These are phyloP conservation scores for Xylocopa sonorina DNA, from an alignment of 1,140 invertebrate genomes.

Conservation along the genomic window DNA sequence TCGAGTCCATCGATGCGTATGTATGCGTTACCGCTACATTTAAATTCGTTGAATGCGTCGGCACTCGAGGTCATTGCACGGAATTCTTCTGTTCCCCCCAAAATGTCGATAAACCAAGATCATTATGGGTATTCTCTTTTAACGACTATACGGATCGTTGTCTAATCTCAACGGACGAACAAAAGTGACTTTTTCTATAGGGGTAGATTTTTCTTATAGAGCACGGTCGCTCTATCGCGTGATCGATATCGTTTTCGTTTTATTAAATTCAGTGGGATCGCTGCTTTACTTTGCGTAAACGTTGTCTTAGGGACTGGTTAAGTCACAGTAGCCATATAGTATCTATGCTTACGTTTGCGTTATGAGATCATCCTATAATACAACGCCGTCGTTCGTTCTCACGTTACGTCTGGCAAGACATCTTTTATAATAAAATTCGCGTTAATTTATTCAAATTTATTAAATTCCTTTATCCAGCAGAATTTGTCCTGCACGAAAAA, in stretches of 20 bases:
- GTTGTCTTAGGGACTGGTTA: conserved; percentile 51
- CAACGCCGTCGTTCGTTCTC: conserved; percentile 31
- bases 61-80: conserved; percentile 52
- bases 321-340: conserved; percentile 59
- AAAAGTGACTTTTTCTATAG: neutral
- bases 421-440: conserved; percentile 29
- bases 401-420: conserved; percentile 39
- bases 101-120: neutral
- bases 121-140: neutral
- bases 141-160: no score
- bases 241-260: conserved; percentile 18
- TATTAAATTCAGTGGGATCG: conserved; percentile 29
- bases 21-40: conserved; percentile 35
- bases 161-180: neutral
- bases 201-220: neutral
- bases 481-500: neutral
- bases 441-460: neutral
- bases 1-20: conserved; percentile 10
- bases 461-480: neutral
- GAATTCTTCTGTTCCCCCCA: neutral
- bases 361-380: conserved; percentile 61
- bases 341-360: conserved; percentile 61
- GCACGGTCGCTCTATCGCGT: neutral
- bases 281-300: conserved; percentile 41
- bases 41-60: conserved; percentile 45